Conservation (phyloP, 1,140 invertebrate genomes). For the Macrosteles quadrilineatus region DNA sequence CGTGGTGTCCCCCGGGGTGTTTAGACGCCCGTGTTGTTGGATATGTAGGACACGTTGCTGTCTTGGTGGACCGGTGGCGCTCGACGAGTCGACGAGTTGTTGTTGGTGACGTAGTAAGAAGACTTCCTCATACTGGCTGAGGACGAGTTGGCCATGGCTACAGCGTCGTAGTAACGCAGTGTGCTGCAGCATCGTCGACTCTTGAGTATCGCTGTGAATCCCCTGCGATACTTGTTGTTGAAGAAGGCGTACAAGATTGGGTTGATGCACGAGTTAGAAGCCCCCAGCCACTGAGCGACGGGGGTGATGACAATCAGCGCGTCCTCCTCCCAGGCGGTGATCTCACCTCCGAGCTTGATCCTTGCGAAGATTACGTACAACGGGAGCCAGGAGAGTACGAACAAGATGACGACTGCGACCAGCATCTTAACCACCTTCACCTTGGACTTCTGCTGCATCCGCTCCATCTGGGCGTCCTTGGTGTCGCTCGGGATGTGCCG, state of each 20-base stretch:
- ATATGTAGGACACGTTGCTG: slow-evolving; percentile 48
- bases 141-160: slow-evolving; percentile 73
- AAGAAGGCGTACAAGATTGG: slow-evolving; percentile 97
- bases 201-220: slow-evolving; percentile 87
- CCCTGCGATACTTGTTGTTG: slow-evolving; percentile 93
- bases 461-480: slow-evolving; percentile 88
- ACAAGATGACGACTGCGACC: slow-evolving; percentile 90
- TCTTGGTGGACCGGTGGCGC: slow-evolving; percentile 43
- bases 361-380: slow-evolving; percentile 88
- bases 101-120: slow-evolving; percentile 75
- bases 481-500: slow-evolving; percentile 86
- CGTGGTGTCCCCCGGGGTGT: not conserved
- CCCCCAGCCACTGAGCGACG: slow-evolving; percentile 93
- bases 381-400: slow-evolving; percentile 93
- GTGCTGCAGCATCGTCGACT: slow-evolving; percentile 80
- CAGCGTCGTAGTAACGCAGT: slow-evolving; percentile 78
- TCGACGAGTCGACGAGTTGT: slow-evolving; percentile 50
- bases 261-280: slow-evolving; percentile 96
- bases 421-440: slow-evolving; percentile 97
- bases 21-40: slow-evolving; percentile 47
- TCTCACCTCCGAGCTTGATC: slow-evolving; percentile 76
- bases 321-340: slow-evolving; percentile 73
- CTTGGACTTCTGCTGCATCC: slow-evolving; percentile 90
- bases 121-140: slow-evolving; percentile 76
- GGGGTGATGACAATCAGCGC: slow-evolving; percentile 80